Evolutionary conservation across 2,113 vertebrate species (phyloP).

Genomic region (Climacteris rufus): DNA sequence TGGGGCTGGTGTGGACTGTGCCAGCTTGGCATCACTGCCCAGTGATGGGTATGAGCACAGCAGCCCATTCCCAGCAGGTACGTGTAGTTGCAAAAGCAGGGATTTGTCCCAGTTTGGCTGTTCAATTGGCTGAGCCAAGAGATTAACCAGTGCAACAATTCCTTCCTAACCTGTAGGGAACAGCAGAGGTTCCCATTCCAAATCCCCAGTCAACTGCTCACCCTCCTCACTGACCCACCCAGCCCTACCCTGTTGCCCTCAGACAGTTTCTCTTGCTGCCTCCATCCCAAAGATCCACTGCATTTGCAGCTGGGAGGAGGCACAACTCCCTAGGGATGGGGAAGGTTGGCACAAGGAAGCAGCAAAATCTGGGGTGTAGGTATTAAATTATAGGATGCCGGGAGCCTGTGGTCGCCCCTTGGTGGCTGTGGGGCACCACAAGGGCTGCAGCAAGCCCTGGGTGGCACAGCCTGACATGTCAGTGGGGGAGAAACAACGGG

Average conservation of each 20-base stretch:
- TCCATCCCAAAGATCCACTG: not conserved
- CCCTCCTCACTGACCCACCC: not conserved
- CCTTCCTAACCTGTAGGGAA: not conserved
- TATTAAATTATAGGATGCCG: fast-evolving
- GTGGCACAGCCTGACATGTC: not conserved
- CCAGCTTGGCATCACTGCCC: not conserved
- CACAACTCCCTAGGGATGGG: not conserved
- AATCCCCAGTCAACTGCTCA: not conserved
- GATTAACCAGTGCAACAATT: not conserved
- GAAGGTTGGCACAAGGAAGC: not conserved
- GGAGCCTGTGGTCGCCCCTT: not conserved
- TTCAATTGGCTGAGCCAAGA: not conserved
- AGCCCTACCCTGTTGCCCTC: not conserved
- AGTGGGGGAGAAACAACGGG: fast-evolving
- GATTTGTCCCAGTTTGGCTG: not conserved
- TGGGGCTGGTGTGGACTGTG: fast-evolving
- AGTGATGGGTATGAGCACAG: not conserved
- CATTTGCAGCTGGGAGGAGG: not conserved
- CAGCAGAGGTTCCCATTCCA: not conserved
- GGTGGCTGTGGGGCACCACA: fast-evolving
- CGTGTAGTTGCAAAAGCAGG: not conserved
- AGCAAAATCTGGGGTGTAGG: not conserved
- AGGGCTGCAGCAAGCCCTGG: not conserved
- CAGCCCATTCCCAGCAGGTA: not conserved
- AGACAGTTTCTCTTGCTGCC: not conserved